Evolutionary conservation across 2,888 invertebrate genomes (phyloP), one percentile per base, ranked within the genome.

Genomic region (Campoletis raptor): DNA sequence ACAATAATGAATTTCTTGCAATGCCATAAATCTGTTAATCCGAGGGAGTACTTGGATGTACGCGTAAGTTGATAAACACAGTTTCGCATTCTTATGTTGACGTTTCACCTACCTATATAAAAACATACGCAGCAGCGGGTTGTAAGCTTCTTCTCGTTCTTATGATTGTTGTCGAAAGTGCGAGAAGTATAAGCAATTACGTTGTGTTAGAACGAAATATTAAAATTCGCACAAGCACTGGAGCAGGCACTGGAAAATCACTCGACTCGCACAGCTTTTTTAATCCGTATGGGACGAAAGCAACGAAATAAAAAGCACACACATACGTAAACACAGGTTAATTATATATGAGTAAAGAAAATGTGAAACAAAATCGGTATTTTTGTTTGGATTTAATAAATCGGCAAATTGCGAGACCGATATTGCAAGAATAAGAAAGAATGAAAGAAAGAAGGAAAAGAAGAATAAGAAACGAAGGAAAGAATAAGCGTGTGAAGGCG

Each of bases 51-150:
- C 10, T 61, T 37, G 10, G 21, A 73, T 37, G 72, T 48, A 36
- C 24, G 52, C 30, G 54, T 18, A 30, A 30, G 8, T 9, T 12
- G 18, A n/a, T 73, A 36, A 73, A 73, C 52, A 37, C 15, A 2
- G 48, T 54, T 69, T 69, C 45, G 69, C 40, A 45, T 69, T 69
- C 24, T 69, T 42, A 45, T 69, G 40, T 66, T 15, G 42, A 69
- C 24, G 21, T 18, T 24, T 6, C n/a, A 73, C 73, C 37, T 73
- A 73, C 73, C 73, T 73, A 73, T 36, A 52, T 12, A 54, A 73
- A 54, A 73, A 73, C 52, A 73, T 73, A 37, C 54, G 54, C 73
- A 37, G 73, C 40, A 42, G 21, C 42, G 10, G 40, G 0, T 37
- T 45, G 24, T 21, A 24, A 69, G 45, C n/a, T 45, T 69, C n/a